Percentiles rank a stretch among this genome's conserved stretches.
These are phyloP conservation scores for Phanerotoma sp. DNA, from an alignment of 2,888 invertebrate species.

Conservation along the genomic window DNA sequence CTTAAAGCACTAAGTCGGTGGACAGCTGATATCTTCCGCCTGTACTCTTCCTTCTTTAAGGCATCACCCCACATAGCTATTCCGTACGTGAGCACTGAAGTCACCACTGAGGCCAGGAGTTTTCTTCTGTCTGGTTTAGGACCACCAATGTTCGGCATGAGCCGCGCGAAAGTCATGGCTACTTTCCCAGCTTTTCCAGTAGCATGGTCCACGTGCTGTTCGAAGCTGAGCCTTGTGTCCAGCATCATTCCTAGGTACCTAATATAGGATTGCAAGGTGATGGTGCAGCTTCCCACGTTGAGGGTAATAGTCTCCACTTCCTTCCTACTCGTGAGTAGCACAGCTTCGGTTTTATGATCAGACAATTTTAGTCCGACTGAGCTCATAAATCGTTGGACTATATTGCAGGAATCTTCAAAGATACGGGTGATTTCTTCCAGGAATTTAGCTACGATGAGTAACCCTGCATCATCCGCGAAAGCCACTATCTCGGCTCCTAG, in stretches of 20 bases:
- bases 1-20: constrained; percentile 25
- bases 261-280: constrained; percentile 28
- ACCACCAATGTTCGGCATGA: constrained; percentile 36
- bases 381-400: constrained; percentile 7
- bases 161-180: constrained; percentile 16
- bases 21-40: constrained; percentile 7
- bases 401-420: background rate
- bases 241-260: constrained; percentile 35
- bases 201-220: constrained; percentile 19
- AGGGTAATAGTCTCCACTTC: constrained; percentile 23
- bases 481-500: no score
- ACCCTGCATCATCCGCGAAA: constrained; percentile 25
- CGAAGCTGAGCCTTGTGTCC: constrained; percentile 29
- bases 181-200: constrained; percentile 21
- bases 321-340: constrained; percentile 27
- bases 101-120: constrained; percentile 27
- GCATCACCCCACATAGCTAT: constrained; percentile 28
- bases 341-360: constrained; percentile 31
- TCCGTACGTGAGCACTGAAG: constrained; percentile 31
- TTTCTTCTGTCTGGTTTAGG: constrained; percentile 26
- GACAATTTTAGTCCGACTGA: constrained; percentile 26
- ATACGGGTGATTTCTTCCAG: background rate
- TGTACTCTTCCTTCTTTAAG: background rate
- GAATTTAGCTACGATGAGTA: constrained; percentile 10
- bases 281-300: constrained; percentile 17